A percentile compares a stretch with the other conserved stretches of the same genome.
Evolutionary conservation across 2,113 vertebrate genomes (phyloP).

Genomic region (Gnathochromis pfefferi): DNA sequence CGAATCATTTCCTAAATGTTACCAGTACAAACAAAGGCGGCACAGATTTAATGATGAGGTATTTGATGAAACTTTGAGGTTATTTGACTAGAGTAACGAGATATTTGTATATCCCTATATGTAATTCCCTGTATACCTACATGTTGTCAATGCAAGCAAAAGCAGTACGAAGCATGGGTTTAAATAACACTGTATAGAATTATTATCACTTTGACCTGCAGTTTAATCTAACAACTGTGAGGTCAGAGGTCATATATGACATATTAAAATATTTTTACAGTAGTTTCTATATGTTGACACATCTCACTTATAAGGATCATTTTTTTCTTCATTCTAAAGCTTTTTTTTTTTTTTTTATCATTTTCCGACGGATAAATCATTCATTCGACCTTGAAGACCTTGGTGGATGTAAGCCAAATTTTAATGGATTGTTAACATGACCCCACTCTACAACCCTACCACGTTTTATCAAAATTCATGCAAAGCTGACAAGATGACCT

Average conservation of each 20-base stretch:
- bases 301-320: neutral
- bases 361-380: neutral
- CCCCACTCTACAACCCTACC: neutral
- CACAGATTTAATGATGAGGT: neutral
- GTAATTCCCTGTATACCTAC: neutral
- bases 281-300: neutral
- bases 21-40: neutral
- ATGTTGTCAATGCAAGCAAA: neutral
- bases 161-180: neutral
- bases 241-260: neutral
- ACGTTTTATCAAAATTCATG: neutral
- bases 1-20: neutral
- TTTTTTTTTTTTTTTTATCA: neutral
- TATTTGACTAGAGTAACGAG: neutral
- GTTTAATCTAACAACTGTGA: neutral
- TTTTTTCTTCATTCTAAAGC: neutral
- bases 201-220: neutral
- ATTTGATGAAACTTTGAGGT: neutral
- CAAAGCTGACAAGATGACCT: neutral
- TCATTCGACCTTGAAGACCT: neutral
- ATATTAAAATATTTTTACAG: neutral
- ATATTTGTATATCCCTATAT: neutral
- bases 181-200: neutral
- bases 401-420: neutral
- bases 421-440: neutral